Base-by-base conservation (phyloP, 2,113 vertebrate species). In the Gymnobelideus leadbeateri region DNA sequence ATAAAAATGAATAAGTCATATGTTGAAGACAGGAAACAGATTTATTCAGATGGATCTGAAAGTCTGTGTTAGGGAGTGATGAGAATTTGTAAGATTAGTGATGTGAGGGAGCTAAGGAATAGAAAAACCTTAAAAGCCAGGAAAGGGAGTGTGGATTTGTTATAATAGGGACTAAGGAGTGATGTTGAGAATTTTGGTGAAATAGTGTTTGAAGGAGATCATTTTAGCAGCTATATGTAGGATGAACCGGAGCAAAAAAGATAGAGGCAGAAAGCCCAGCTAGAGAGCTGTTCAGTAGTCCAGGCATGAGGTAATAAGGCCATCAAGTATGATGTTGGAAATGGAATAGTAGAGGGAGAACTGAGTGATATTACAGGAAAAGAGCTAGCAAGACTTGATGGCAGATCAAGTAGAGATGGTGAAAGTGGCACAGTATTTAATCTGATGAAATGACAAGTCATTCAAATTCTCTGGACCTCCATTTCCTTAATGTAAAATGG, bases 31-130 rank as follows among this genome's bases (percentile, higher is more conserved):
- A 84, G 68, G n/a, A 84, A 84, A 84, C n/a, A 84, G 68, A 77
- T 84, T 84, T 84, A 84, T 84, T 84, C n/a, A 23, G n/a, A n/a
- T 84, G n/a, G 19, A 84, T 43, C 68, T 84, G 37, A 43, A 23
- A 84, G 37, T 23, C 68, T 84, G n/a, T 84, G 68, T 84, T 84
- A 84, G 68, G 68, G 68, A 84, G 68, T 43, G n/a, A 84, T 84
- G 68, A 84, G n/a, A 84, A 84, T 84, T 84, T 84, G 61, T 84
- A 84, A 84, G 68, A 84, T 84, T 84, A 43, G 68, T 84, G n/a
- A 84, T 43, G 68, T 43, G 37, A 19, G 68, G 7, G n/a, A 84
- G n/a, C 68, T 84, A n/a, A 84, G n/a, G 16, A 84, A 84, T 84
- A 23, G n/a, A n/a, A 84, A 43, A 84, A 43, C 7, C n/a, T 84